These are phyloP conservation scores for Rachycentron canadum DNA, from an alignment of 2,797 vertebrate genomes.

Conservation along the genomic window DNA sequence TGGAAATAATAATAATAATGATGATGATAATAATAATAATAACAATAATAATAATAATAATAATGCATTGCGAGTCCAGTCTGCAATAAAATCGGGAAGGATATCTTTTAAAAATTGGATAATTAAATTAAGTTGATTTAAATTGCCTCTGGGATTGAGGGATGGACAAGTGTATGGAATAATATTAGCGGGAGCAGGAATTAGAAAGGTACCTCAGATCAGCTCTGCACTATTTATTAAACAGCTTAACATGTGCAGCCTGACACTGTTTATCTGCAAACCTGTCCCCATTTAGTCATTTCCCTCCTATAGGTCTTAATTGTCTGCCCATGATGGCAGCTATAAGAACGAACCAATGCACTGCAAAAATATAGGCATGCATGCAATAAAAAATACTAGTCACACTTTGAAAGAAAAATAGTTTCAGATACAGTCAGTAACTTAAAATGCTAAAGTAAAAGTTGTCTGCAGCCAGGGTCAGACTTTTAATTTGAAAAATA, in stretches of 20 bases:
- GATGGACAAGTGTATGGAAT: background rate
- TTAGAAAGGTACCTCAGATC: background rate
- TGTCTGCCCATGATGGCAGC: constrained; percentile 44
- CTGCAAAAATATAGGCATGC: background rate
- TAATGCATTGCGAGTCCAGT: background rate
- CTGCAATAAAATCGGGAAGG: background rate
- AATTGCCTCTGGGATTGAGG: constrained; percentile 40
- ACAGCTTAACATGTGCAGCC: background rate
- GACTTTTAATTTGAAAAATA: background rate
- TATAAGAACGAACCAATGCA: background rate
- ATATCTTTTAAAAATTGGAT: constrained; percentile 14
- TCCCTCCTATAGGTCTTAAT: constrained; percentile 37
- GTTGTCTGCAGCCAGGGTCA: background rate
- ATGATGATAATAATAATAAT: background rate
- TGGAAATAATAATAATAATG: background rate
- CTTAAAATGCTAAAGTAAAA: background rate
- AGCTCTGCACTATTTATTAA: background rate
- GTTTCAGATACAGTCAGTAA: background rate
- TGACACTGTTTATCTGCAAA: constrained; percentile 4
- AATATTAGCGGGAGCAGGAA: background rate
- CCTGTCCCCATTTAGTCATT: constrained; percentile 26
- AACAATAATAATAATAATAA: background rate
- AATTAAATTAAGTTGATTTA: constrained; percentile 45
- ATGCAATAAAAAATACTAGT: background rate
- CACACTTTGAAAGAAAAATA: background rate